Evolutionary conservation across 1,140 invertebrate species (phyloP), one percentile per base, ranked within the genome.

Genomic region (Cydia amplana): DNA sequence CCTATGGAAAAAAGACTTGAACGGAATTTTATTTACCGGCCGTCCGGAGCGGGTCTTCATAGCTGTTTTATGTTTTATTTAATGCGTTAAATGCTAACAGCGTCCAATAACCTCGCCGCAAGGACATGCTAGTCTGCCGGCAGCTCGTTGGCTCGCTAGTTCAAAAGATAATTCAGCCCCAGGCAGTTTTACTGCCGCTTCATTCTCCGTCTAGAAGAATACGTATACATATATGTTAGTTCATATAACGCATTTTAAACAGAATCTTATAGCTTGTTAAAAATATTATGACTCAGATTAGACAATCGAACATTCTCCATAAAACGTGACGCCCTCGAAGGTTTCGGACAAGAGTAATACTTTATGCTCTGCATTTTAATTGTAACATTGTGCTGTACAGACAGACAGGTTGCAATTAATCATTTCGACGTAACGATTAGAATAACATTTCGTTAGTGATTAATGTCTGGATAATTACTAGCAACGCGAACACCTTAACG

Each of bases 61-160:
- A 90, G 88, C 83, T 85, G 85, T 90, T 85, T 87, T 86, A 84
- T 78, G 81, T 87, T 89, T 89, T 87, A 85, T 85, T 36, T 40
- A 89, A 89, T 81, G 80, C 81, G 82, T 87, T 92, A 91, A 91
- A 92, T 92, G 91, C 84, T 92, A 92, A 83, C 83, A 78, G 86
- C 85, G 91, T 86, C 80, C 91, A 86, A 91, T 92, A 91, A 92
- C 90, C 91, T 86, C 89, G 83, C 63, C 82, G 81, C 88, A 88
- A 89, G 89, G 89, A 91, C 89, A 87, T 72, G 74, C 85, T 87
- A 85, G 85, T 80, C 80, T 80, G 85, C 77, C 80, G 83, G 73
- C 79, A 46, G 36, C 32, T 60, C 10, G 73, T 18, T 12, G 79
- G 79, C 83, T 81, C 79, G 77, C 79, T 83, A 80, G 86, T 85